Evolutionary conservation across 2,888 invertebrate species (phyloP).

Genomic region (Trissonchulus sp.): DNA sequence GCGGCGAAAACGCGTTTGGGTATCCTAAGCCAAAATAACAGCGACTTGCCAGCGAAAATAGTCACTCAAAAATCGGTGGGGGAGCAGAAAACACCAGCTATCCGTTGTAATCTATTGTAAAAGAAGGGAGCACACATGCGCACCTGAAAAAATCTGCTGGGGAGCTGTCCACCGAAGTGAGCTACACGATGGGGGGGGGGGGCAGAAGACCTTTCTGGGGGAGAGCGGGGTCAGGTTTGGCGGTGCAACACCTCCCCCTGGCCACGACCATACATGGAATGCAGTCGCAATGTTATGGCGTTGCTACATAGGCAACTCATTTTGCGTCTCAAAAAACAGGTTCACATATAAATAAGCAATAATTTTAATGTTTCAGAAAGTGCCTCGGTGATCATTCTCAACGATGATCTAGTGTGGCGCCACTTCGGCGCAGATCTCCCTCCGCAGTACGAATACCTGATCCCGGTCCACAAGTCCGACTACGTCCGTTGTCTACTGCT

Average conservation of each 20-base stretch:
- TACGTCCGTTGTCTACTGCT: neutral
- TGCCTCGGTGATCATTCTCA: neutral
- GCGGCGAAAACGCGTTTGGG: too few species aligned
- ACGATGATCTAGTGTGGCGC: neutral
- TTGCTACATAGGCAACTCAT: too few species aligned
- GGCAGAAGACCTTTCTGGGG: neutral
- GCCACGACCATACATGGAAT: neutral
- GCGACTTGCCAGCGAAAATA: too few species aligned
- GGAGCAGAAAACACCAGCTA: too few species aligned
- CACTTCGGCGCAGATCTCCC: neutral
- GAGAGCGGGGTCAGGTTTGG: neutral
- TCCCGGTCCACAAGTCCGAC: conserved; percentile 1
- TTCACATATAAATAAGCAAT: too few species aligned
- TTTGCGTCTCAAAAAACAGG: too few species aligned
- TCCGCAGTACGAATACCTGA: neutral
- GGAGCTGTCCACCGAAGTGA: too few species aligned
- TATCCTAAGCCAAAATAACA: too few species aligned
- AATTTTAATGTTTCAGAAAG: neutral
- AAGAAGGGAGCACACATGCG: too few species aligned
- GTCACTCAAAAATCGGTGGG: too few species aligned
- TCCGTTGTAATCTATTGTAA: too few species aligned
- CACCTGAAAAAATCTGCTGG: too few species aligned
- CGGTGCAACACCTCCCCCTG: neutral
- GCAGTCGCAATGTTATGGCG: neutral
- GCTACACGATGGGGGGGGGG: neutral